Base-by-base conservation (phyloP, 2,113 vertebrate species). In the Pelmatolapia mariae region DNA sequence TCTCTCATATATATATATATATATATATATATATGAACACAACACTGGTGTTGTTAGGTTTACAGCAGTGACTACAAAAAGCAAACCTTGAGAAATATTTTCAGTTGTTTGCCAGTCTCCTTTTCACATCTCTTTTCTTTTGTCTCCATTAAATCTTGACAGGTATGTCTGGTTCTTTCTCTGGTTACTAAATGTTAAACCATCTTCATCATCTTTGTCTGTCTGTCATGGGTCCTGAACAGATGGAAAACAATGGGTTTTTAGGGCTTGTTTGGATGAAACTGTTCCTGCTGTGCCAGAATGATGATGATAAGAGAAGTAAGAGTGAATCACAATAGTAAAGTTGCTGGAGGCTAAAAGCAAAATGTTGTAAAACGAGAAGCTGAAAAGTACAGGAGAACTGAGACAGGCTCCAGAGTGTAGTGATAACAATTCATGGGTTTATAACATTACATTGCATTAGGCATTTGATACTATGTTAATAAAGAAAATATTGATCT, bases 401-500 rank as follows among this genome's bases (percentile, higher is more conserved):
- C 24, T 78, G 4, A 78, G 45, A 78, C 26, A 78, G 45, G 26
- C 73, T n/a, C 73, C 45, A 50, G 7, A 76, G 11, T 31, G 11
- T 45, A 61, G 80, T 16, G 26, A 63, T 47, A 31, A 8, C 15
- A 19, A 6, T 50, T 29, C 16, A 31, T 31, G 43, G 26, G 26
- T 50, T 50, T 50, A 50, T 50, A 76, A 76, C 73, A 78, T 78
- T 31, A 12, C 7, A 78, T 78, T 50, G 45, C 43, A 50, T 78
- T 78, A 50, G 45, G 73, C 26, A 78, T 78, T 50, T 78, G 43
- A 78, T 50, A 31, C 16, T 11, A 50, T 19, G 24, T 31, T 78
- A 78, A 50, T 78, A 50, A 50, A 50, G 43, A 78, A 50, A 50
- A 50, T 78, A 82, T 36, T 36, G 81, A 82, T 8, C 81, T 15